phyloP scores from a whole-genome alignment of 2,888 invertebrate genomes.

The Torymus texanus region DNA sequence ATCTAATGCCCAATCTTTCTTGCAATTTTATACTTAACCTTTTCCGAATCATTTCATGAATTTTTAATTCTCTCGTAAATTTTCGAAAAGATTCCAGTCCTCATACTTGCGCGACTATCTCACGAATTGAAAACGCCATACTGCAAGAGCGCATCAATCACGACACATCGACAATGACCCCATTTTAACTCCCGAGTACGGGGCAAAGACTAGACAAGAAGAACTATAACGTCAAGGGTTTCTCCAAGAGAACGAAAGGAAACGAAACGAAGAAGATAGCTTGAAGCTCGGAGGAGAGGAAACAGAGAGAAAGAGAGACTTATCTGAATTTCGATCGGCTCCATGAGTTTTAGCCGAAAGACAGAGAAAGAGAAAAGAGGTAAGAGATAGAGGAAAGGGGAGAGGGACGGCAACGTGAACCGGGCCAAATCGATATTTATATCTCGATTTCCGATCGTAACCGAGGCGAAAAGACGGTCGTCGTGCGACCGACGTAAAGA shows the following conservation, averaged over 20 bases:
- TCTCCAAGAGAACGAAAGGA: slow-evolving; percentile 13
- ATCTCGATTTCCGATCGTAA: slow-evolving; percentile 56
- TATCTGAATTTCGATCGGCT: slow-evolving; percentile 51
- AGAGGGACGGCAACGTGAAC: not conserved
- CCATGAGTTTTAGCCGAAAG: slow-evolving; percentile 1
- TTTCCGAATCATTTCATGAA: not conserved
- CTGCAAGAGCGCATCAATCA: slow-evolving; percentile 52
- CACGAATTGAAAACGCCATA: slow-evolving; percentile 53
- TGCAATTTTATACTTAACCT: too few relatives aligned
- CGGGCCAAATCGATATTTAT: slow-evolving; percentile 53
- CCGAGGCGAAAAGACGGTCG: slow-evolving; percentile 47
- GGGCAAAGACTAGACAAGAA: slow-evolving; percentile 49
- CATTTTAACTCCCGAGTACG: slow-evolving; percentile 38
- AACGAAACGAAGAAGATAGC: slow-evolving; percentile 50
- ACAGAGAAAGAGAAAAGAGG: not conserved
- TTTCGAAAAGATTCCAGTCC: not conserved
- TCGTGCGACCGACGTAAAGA: slow-evolving; percentile 19
- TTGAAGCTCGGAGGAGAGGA: not conserved
- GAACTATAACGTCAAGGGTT: slow-evolving; percentile 15
- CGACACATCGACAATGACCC: slow-evolving; percentile 59
- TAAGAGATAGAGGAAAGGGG: slow-evolving; percentile 1
- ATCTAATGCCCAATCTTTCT: too few relatives aligned
- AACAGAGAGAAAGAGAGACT: slow-evolving; percentile 30
- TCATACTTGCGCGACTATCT: slow-evolving; percentile 14
- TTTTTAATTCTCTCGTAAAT: slow-evolving; percentile 13